A percentile compares a stretch with the other conserved stretches of the same genome.
phyloP scores from a whole-genome alignment of 2,797 vertebrate species.

The Microctenopoma lineatum region DNA sequence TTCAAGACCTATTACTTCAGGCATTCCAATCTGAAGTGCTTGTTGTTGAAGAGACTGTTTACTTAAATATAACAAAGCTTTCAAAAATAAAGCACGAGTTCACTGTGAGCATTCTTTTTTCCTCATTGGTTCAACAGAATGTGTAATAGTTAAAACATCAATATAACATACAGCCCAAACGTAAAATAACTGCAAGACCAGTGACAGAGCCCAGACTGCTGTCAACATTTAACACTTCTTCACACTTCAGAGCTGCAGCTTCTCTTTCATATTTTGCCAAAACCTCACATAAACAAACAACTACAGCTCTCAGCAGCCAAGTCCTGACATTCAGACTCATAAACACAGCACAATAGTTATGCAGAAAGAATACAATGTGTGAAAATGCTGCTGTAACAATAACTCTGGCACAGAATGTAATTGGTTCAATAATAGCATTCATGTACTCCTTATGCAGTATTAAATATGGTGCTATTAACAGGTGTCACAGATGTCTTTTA shows the following conservation, averaged over 20 bases:
- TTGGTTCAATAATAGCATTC: background rate
- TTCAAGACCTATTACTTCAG: conserved; percentile 8
- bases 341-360: background rate
- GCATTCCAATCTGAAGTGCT: background rate
- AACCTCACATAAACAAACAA: background rate
- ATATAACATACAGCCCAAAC: conserved; percentile 27
- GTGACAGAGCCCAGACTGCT: conserved; percentile 14
- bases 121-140: conserved; percentile 1
- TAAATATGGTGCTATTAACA: background rate
- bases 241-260: conserved; percentile 10
- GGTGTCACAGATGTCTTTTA: conserved; percentile 3
- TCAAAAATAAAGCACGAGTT: background rate
- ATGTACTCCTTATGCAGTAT: background rate
- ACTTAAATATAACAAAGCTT: conserved; percentile 10
- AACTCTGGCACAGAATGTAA: background rate
- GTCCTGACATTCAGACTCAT: background rate
- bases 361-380: background rate
- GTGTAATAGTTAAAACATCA: conserved; percentile 16
- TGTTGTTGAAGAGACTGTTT: background rate
- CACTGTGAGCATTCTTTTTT: background rate
- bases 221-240: conserved; percentile 20
- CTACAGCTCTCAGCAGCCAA: conserved; percentile 1
- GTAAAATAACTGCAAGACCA: conserved; percentile 27
- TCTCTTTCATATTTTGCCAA: conserved; percentile 23
- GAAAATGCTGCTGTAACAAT: conserved; percentile 4